Evolutionary conservation across 2,888 invertebrate genomes (phyloP).

Genomic region (Amitus sp.): DNA sequence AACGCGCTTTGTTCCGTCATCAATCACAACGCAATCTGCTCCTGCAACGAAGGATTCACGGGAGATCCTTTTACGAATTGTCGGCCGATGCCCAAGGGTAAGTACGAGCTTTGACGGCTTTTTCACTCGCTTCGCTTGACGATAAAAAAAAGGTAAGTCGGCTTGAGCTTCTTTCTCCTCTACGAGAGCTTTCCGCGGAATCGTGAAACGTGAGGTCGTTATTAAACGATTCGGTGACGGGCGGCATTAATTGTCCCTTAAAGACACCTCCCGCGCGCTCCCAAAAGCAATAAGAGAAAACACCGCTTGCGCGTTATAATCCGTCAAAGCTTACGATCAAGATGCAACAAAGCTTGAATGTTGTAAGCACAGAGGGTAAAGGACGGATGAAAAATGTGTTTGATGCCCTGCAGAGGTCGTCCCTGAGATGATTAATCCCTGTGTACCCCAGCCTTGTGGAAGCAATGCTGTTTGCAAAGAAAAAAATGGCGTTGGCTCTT

Average conservation of each 20-base stretch:
- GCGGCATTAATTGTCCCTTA: conserved; percentile 40
- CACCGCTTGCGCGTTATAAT: not conserved
- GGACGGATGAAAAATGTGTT: not conserved
- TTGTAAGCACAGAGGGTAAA: not conserved
- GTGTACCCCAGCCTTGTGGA: conserved; percentile 73
- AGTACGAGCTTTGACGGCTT: conserved; percentile 42
- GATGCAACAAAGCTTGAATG: conserved; percentile 6
- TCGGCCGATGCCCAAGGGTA: conserved; percentile 54
- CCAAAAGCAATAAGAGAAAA: no score
- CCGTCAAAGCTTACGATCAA: conserved; percentile 19
- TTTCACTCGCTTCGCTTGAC: not conserved
- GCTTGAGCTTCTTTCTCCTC: conserved; percentile 39
- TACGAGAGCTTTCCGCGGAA: conserved; percentile 25
- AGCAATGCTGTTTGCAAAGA: conserved; percentile 68
- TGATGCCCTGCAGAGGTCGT: conserved; percentile 16
- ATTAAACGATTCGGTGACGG: conserved; percentile 44
- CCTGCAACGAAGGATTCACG: conserved; percentile 67
- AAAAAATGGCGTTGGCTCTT: conserved; percentile 68
- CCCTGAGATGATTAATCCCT: conserved; percentile 53
- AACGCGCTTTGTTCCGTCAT: conserved; percentile 70
- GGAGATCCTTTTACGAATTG: conserved; percentile 71
- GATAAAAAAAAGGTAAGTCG: conserved; percentile 45
- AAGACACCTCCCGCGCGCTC: no score
- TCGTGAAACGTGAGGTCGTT: conserved; percentile 17
- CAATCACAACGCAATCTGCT: conserved; percentile 71